A percentile compares a stretch with the other conserved stretches of the same genome.
Evolutionary conservation across 2,113 vertebrate species (phyloP).

Genomic region (Progne subis): DNA sequence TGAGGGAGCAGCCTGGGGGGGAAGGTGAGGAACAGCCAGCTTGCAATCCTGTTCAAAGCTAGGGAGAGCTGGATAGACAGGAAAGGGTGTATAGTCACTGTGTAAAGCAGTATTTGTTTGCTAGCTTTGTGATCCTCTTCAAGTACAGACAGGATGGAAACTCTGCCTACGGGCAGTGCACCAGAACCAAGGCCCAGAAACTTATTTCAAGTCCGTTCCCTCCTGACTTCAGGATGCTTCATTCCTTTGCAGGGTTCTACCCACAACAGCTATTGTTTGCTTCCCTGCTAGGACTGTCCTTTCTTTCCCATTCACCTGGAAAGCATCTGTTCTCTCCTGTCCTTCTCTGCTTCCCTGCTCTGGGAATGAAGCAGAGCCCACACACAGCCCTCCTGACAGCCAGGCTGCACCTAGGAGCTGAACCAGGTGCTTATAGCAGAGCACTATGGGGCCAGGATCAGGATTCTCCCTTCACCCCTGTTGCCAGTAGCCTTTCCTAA

Average conservation of each 20-base stretch:
- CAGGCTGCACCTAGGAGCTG: not conserved
- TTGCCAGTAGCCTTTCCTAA: not conserved
- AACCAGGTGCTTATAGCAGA: not conserved
- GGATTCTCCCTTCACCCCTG: not conserved
- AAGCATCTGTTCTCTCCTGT: not conserved
- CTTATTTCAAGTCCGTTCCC: not conserved
- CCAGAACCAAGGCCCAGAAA: not conserved
- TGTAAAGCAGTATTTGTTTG: not conserved
- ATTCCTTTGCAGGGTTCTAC: not conserved
- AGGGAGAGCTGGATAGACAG: not conserved
- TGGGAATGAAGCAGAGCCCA: not conserved
- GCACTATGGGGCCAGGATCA: rapidly evolving
- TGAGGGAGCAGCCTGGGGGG: not conserved
- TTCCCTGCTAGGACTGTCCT: not conserved
- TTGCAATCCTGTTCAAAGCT: not conserved
- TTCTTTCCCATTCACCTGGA: not conserved
- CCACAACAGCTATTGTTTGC: not conserved
- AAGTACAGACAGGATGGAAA: not conserved
- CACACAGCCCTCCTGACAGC: not conserved
- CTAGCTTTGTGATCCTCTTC: not conserved
- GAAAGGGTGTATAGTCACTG: not conserved
- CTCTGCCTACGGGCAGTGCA: not conserved
- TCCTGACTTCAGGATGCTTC: not conserved
- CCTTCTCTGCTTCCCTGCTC: not conserved
- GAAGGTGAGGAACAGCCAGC: not conserved